phyloP scores from a whole-genome alignment of 2,888 invertebrate species.

The Halocaridina rubra region DNA sequence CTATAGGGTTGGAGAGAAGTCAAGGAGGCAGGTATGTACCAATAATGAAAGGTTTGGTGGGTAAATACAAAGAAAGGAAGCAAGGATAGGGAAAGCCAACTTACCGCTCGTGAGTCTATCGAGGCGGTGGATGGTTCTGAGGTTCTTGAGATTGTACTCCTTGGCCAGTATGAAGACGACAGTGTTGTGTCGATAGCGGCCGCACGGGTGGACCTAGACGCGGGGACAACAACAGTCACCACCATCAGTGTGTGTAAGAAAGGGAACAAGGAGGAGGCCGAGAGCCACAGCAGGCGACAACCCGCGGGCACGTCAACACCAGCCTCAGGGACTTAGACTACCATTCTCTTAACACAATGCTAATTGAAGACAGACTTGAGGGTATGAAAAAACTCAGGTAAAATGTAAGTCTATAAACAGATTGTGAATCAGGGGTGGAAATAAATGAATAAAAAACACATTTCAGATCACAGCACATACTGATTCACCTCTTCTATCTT shows the following conservation, averaged over 20 bases:
- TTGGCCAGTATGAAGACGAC: slow-evolving; percentile 96
- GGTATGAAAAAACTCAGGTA: too few species aligned
- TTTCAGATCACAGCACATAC: too few species aligned
- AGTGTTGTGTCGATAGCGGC: slow-evolving; percentile 96
- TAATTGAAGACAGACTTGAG: neutral
- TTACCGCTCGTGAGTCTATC: slow-evolving; percentile 89
- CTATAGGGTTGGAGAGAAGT: neutral
- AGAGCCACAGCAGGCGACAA: slow-evolving; percentile 17
- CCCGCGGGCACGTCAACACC: slow-evolving; percentile 33
- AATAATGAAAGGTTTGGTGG: neutral
- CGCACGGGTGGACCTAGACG: slow-evolving; percentile 93
- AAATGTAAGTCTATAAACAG: too few species aligned
- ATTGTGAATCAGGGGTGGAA: too few species aligned
- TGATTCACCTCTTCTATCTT: neutral
- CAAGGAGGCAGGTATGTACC: neutral
- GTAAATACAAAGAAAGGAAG: slow-evolving; percentile 7
- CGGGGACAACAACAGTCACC: slow-evolving; percentile 41
- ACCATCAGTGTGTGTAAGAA: slow-evolving; percentile 19
- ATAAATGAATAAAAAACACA: too few species aligned
- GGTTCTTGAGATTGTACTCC: slow-evolving; percentile 92
- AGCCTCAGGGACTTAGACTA: slow-evolving; percentile 25
- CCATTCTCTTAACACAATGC: neutral
- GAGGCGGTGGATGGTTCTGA: slow-evolving; percentile 93
- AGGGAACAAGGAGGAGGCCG: neutral
- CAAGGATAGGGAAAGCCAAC: slow-evolving; percentile 13